Base-by-base conservation (phyloP, 2,113 vertebrate genomes). In the Lepus europaeus region DNA sequence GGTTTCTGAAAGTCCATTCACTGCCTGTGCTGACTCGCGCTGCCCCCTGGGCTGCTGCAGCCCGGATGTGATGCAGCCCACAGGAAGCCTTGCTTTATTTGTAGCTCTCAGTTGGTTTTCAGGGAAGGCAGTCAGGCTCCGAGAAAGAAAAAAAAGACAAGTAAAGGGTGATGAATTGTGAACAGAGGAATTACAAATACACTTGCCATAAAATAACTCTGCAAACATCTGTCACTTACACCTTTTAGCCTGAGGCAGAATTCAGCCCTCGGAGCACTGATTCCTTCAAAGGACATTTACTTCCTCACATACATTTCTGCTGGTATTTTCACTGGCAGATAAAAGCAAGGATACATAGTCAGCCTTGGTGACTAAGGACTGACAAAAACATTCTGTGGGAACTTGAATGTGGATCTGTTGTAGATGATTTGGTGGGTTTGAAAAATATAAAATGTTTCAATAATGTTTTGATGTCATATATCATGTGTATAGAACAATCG, bases 171-270 rank as follows among this genome's bases (percentile, higher is more conserved):
- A 96, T 92, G 87, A 82, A 97, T 89, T 96, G 90, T 94, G 96
- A 95, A 64, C 61, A 96, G 89, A 88, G 91, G 78, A 90, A 92
- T 98, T 97, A 98, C 96, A 91, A 95, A 74, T 92, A 96, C 96
- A 94, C 97, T 79, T 86, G 93, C 87, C 78, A 74, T 63, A 66
- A 84, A 96, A 96, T 94, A 97, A 2, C 0, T 78, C 94, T 0
- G 0, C 96, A 97, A 95, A 70, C 97, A 97, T 94, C 97, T 98
- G 96, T 90, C 94, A 70, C 0, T 96, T 87, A n/a, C 87, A 72
- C 87, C 94, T 96, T 39, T 13, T 56, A 64, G 59, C 81, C 64
- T 39, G n/a, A 45, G 10, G 31, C 72, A 70, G 80, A 85, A 68
- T 31, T 64, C 64, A 74, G 1, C 9, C 33, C n/a, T 39, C 73